These are phyloP conservation scores for Cheilosia urbana DNA, from an alignment of 2,888 invertebrate species.

Conservation along the genomic window DNA sequence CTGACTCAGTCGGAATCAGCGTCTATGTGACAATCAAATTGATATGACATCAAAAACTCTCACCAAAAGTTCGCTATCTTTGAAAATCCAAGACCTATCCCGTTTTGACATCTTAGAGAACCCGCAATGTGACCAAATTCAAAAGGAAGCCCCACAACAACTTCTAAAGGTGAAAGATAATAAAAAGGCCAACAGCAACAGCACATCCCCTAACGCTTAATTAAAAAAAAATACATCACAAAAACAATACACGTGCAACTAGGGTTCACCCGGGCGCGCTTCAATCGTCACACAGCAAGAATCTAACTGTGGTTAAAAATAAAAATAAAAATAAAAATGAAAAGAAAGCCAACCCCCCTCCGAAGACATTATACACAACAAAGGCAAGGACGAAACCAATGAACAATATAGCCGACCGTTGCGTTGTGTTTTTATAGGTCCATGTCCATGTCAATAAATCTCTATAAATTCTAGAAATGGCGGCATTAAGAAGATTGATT, in stretches of 20 bases:
- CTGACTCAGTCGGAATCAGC: no score
- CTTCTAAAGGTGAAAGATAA: no score
- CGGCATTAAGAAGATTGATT: conserved; percentile 76
- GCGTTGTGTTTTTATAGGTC: conserved; percentile 39
- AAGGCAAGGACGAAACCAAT: conserved; percentile 28
- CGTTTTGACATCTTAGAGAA: no score
- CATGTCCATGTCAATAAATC: conserved; percentile 71
- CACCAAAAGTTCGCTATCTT: no score
- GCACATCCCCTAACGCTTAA: conserved; percentile 21
- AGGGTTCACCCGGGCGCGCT: conserved; percentile 30
- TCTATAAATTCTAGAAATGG: conserved; percentile 71
- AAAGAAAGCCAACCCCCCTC: neutral
- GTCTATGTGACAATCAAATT: no score
- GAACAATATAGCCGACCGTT: conserved; percentile 25
- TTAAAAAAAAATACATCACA: conserved; percentile 55
- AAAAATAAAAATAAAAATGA: conserved; percentile 4
- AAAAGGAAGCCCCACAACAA: no score
- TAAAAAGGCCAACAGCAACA: neutral
- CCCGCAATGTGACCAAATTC: no score
- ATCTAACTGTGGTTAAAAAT: conserved; percentile 34
- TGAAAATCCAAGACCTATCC: no score
- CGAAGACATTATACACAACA: conserved; percentile 21
- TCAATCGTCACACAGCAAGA: conserved; percentile 27
- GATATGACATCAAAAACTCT: no score
- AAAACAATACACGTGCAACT: conserved; percentile 33